Base-by-base conservation (phyloP, 2,113 vertebrate species). In the Heteronetta atricapilla region DNA sequence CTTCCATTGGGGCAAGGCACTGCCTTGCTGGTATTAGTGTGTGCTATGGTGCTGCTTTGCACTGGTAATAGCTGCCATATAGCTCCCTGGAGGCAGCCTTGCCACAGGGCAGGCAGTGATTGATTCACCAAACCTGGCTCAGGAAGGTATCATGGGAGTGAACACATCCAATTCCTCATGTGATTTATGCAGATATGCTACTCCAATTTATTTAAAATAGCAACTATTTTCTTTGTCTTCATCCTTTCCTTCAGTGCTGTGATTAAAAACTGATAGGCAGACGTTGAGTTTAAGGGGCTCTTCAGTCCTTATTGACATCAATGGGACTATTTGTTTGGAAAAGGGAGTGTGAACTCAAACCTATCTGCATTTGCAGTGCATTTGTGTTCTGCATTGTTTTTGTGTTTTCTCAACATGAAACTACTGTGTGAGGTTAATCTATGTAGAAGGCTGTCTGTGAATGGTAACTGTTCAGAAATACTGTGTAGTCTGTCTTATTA, bases 11-110 rank as follows among this genome's bases (percentile, higher is more conserved):
- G 36, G 31, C 10, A 31, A 0, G 2, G 50, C 9, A 14, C 2
- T 64, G 19, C 10, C 14, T 44, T 38, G 36, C 22, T 50, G n/a
- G 5, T 33, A 19, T n/a, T 19, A 31, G 56, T n/a, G 17, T 6
- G 4, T 0, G 1, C 10, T 22, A 2, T 0, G 1, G 12, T 56
- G 44, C 3, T 2, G 26, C 58, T 64, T 59, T 21, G 15, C 1
- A 2, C 14, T 44, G 5, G 8, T 29, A 31, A 14, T 12, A 34
- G 50, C 14, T 66, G 28, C 46, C 1, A 0, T 53, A 20, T 26
- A 14, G 18, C 18, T 82, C 55, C 29, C 21, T 0, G 0, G 4
- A 5, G 44, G 10, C 7, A 53, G 13, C n/a, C 20, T 26, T 16
- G 12, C 16, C 6, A 0, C 0, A 1, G 34, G 50, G 25, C 12